A percentile compares a stretch with the other conserved stretches of the same genome.
Evolutionary conservation across 2,113 vertebrate species (phyloP).

Genomic region (Syngnathus scovelli): DNA sequence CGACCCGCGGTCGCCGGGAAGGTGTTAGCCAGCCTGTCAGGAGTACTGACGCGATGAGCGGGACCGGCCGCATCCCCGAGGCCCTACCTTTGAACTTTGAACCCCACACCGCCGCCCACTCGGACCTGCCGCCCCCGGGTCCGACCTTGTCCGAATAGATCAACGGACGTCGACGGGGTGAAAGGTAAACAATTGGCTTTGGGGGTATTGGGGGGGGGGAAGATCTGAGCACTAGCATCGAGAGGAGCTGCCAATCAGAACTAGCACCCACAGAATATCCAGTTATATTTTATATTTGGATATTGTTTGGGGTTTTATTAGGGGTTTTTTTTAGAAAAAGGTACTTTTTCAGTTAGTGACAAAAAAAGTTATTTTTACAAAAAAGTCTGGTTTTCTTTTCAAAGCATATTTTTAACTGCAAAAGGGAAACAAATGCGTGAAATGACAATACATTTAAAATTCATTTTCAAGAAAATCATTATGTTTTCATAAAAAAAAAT

Average conservation of each 20-base stretch:
- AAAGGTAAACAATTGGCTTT: neutral
- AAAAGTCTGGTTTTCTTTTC: too few species aligned
- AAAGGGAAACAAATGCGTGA: too few species aligned
- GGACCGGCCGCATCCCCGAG: slow-evolving; percentile 53
- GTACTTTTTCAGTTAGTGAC: too few species aligned
- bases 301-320: too few species aligned
- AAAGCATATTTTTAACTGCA: too few species aligned
- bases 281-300: too few species aligned
- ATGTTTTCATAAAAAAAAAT: too few species aligned
- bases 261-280: too few species aligned
- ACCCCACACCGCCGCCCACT: slow-evolving; percentile 26
- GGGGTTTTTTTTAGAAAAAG: too few species aligned
- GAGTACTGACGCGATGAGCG: slow-evolving; percentile 61
- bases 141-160: slow-evolving; percentile 64
- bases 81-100: slow-evolving; percentile 55
- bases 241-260: neutral
- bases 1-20: slow-evolving; percentile 31
- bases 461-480: too few species aligned
- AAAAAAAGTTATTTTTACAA: too few species aligned
- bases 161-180: neutral
- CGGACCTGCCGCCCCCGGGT: slow-evolving; percentile 35
- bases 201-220: neutral
- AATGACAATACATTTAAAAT: too few species aligned
- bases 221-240: neutral
- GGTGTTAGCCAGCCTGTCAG: slow-evolving; percentile 66